Evolutionary conservation across 2,797 vertebrate genomes (phyloP).

Genomic region (Eidolon dupreanum): DNA sequence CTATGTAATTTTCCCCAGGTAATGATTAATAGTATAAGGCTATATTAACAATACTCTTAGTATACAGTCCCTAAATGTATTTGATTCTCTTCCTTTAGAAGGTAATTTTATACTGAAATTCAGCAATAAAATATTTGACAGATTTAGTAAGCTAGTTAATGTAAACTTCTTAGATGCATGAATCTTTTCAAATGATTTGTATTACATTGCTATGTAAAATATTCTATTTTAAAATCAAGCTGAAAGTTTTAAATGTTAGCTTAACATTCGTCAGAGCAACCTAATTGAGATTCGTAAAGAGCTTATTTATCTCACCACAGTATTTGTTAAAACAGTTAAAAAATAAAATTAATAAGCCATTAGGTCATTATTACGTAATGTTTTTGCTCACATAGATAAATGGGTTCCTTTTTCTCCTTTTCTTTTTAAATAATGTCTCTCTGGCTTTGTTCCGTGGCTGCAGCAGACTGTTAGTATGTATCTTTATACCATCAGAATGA

Average conservation of each 20-base stretch:
- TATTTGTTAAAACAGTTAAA: conserved; percentile 69
- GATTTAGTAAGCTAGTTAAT: conserved; percentile 40
- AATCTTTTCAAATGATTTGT: conserved; percentile 59
- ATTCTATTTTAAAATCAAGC: conserved; percentile 6
- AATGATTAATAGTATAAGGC: conserved; percentile 81
- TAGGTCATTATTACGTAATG: conserved; percentile 52
- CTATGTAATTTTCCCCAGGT: conserved; percentile 84
- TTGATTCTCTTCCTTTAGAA: conserved; percentile 79
- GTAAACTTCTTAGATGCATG: neutral
- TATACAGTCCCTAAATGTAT: conserved; percentile 66
- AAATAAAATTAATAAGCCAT: conserved; percentile 66
- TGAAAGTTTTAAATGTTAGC: conserved; percentile 54
- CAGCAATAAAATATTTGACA: conserved; percentile 43
- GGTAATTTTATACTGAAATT: conserved; percentile 71
- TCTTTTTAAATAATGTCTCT: conserved; percentile 68
- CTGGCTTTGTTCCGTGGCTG: conserved; percentile 72
- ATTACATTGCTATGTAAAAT: neutral
- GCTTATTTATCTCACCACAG: conserved; percentile 69
- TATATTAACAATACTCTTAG: conserved; percentile 77
- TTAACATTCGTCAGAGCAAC: conserved; percentile 21
- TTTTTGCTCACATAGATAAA: conserved; percentile 61
- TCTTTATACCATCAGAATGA: conserved; percentile 71
- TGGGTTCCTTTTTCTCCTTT: conserved; percentile 67
- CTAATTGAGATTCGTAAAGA: conserved; percentile 55
- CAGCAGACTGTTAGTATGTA: conserved; percentile 71